Percentiles rank a stretch among this genome's conserved stretches.
phyloP scores from a whole-genome alignment of 2,888 invertebrate genomes.

The Synergus japonicus region DNA sequence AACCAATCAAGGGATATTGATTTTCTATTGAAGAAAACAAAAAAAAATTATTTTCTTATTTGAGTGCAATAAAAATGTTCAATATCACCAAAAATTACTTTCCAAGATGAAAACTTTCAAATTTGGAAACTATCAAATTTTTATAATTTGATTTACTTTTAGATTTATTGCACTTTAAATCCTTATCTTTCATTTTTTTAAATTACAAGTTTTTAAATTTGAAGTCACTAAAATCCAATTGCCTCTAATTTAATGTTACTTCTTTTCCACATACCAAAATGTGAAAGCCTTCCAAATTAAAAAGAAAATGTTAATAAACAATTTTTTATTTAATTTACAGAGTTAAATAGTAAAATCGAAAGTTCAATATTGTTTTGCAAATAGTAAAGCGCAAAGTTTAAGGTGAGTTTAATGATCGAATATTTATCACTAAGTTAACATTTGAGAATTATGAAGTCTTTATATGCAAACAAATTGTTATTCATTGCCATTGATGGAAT shows the following conservation, averaged over 20 bases:
- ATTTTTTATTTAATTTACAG: neutral
- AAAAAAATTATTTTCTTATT: neutral
- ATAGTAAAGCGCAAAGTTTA: constrained; percentile 29
- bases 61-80: neutral
- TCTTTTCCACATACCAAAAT: neutral
- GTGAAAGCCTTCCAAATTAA: neutral
- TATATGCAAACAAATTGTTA: constrained; percentile 57
- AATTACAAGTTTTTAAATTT: too few species aligned
- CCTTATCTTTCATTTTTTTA: too few species aligned
- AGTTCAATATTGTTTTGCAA: neutral
- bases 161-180: neutral
- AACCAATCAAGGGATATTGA: neutral
- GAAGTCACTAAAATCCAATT: too few species aligned
- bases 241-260: too few species aligned
- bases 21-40: neutral
- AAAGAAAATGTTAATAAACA: neutral
- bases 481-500: constrained; percentile 74
- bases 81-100: neutral
- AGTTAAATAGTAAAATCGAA: neutral
- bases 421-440: constrained; percentile 25
- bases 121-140: neutral
- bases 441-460: constrained; percentile 3
- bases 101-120: neutral
- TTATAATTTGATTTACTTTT: neutral
- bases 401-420: constrained; percentile 30